A percentile compares a stretch with the other conserved stretches of the same genome.
Conservation (phyloP, 1,140 invertebrate genomes). For the Drosophila sproati region DNA sequence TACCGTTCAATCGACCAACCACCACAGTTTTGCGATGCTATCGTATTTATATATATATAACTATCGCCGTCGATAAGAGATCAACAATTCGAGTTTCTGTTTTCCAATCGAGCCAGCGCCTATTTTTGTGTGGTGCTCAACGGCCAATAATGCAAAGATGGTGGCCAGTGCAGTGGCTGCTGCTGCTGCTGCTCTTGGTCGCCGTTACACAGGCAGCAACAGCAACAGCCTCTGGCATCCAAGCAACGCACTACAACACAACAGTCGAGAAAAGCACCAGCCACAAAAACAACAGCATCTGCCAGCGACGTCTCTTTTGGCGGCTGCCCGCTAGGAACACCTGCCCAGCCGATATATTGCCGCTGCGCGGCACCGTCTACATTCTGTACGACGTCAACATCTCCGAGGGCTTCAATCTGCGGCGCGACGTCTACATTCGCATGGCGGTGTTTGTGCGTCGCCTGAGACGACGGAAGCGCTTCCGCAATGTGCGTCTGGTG, state of each 20-base stretch:
- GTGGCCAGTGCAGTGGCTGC: constrained; percentile 37
- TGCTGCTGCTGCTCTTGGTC: constrained; percentile 34
- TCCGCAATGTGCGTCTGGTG: constrained; percentile 87
- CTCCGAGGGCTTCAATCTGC: constrained; percentile 98
- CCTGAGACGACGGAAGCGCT: constrained; percentile 86
- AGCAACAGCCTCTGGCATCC: background rate
- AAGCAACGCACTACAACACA: constrained; percentile 20
- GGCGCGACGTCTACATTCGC: constrained; percentile 97
- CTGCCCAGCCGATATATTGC: constrained; percentile 55
- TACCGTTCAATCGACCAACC: too few species aligned
- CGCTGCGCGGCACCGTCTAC: constrained; percentile 64
- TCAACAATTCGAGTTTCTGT: constrained; percentile 21
- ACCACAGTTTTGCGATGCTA: background rate
- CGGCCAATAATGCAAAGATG: constrained; percentile 45
- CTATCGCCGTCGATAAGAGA: constrained; percentile 14
- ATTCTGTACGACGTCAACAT: constrained; percentile 96
- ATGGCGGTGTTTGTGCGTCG: constrained; percentile 92
- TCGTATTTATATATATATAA: background rate
- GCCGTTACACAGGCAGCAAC: background rate
- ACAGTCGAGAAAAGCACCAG: background rate
- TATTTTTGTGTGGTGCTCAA: constrained; percentile 7
- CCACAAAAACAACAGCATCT: constrained; percentile 13
- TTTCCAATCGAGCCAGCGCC: constrained; percentile 32
- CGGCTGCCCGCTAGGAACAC: constrained; percentile 15
- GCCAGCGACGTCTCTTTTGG: constrained; percentile 36